A percentile compares a stretch with the other conserved stretches of the same genome.
Evolutionary conservation across 2,113 vertebrate species (phyloP).

Genomic region (Pluvianellus socialis): DNA sequence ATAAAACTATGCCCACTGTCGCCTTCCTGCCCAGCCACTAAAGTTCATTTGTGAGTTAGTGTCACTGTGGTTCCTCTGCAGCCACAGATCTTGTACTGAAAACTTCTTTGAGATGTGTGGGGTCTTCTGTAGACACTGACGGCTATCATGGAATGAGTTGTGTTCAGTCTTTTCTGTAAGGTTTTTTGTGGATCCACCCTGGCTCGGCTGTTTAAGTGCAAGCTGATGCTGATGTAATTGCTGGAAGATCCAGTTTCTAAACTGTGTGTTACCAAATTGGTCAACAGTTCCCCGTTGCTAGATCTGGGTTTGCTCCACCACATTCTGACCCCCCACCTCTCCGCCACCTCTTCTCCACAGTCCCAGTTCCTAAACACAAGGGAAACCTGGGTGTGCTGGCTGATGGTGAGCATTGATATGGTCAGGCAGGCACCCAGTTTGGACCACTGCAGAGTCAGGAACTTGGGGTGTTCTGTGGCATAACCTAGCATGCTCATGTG

Average conservation of each 20-base stretch:
- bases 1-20: background rate
- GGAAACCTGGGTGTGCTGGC: background rate
- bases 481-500: background rate
- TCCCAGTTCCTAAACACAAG: background rate
- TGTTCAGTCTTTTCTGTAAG: background rate
- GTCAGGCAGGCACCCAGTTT: background rate
- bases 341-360: background rate
- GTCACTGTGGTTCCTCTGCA: background rate
- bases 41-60: background rate
- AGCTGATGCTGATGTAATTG: rapidly evolving
- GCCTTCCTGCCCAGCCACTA: background rate
- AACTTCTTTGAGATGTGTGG: background rate
- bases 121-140: background rate
- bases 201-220: rapidly evolving
- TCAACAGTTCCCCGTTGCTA: background rate
- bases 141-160: background rate
- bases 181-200: background rate
- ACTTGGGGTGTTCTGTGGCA: background rate
- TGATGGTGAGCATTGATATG: background rate
- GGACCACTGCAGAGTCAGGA: background rate
- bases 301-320: background rate
- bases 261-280: background rate
- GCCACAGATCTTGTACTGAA: background rate
- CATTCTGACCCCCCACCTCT: background rate
- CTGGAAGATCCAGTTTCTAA: background rate